Evolutionary conservation across 2,888 invertebrate species (phyloP).

Genomic region (Caenorhabditis sp.): DNA sequence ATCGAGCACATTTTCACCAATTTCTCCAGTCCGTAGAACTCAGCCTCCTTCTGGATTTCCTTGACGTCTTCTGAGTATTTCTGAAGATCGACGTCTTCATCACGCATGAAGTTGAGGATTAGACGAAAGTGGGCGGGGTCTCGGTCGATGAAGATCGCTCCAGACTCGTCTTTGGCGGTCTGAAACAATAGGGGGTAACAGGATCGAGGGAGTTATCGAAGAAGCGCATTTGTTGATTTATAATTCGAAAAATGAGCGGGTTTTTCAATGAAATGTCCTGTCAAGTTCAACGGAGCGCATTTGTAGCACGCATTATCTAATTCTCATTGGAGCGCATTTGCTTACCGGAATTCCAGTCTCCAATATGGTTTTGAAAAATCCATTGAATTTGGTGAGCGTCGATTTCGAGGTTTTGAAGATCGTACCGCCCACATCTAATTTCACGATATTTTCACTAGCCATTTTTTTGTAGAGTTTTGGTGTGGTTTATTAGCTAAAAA

Average conservation of each 20-base stretch:
- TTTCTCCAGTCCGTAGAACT: conserved; percentile 87
- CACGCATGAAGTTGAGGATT: conserved; percentile 95
- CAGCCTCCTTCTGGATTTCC: conserved; percentile 85
- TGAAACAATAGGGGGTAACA: no score
- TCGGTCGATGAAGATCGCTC: conserved; percentile 1
- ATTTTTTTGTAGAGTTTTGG: background rate
- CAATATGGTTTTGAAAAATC: conserved; percentile 15
- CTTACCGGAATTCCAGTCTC: conserved; percentile 19
- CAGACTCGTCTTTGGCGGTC: background rate
- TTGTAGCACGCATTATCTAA: no score
- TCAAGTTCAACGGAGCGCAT: no score
- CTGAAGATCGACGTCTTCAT: conserved; percentile 86
- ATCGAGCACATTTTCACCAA: background rate
- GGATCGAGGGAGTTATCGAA: no score
- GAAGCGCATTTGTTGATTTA: no score
- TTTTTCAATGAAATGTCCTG: no score
- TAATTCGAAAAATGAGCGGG: no score
- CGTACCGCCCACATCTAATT: conserved; percentile 17
- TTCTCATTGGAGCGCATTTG: no score
- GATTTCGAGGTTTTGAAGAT: conserved; percentile 9
- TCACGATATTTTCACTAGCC: background rate
- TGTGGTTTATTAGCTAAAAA: background rate
- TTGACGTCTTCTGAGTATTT: background rate
- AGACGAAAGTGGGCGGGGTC: conserved; percentile 97
- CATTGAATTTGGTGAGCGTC: conserved; percentile 7